Conservation (phyloP, 2,888 invertebrate species). For the Drosophila hamatofila region DNA sequence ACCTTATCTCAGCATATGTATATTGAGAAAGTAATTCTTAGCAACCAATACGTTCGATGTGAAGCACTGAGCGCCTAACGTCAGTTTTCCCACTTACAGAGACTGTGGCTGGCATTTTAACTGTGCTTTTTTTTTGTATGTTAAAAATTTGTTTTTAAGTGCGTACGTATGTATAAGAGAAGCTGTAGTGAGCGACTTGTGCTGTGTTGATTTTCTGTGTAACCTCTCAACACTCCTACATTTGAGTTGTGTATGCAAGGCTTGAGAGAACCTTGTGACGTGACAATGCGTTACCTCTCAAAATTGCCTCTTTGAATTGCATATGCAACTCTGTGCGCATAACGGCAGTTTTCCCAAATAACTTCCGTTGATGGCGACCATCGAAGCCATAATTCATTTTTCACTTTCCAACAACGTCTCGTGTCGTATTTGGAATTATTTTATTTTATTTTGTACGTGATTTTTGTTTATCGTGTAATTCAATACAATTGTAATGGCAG, state of each 20-base stretch:
- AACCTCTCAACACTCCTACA: not conserved
- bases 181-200: too few species aligned
- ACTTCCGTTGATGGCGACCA: conserved; percentile 8
- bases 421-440: conserved; percentile 20
- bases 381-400: conserved; percentile 44
- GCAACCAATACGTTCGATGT: too few species aligned
- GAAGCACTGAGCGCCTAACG: not conserved
- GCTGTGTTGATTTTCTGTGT: not conserved
- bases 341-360: conserved; percentile 51
- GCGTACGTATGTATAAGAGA: too few species aligned
- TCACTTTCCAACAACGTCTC: conserved; percentile 32
- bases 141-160: not conserved
- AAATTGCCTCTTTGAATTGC: not conserved
- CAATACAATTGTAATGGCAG: conserved; percentile 52
- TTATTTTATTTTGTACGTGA: conserved; percentile 5
- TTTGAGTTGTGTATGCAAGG: not conserved
- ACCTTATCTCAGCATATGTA: not conserved
- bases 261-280: too few species aligned
- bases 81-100: not conserved
- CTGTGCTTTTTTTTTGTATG: too few species aligned
- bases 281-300: not conserved
- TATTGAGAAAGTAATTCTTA: not conserved
- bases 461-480: conserved; percentile 13
- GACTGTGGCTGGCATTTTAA: not conserved
- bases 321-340: conserved; percentile 45